These are phyloP conservation scores for Podotricha telesiphe DNA, from an alignment of 2,888 invertebrate genomes.

Conservation along the genomic window DNA sequence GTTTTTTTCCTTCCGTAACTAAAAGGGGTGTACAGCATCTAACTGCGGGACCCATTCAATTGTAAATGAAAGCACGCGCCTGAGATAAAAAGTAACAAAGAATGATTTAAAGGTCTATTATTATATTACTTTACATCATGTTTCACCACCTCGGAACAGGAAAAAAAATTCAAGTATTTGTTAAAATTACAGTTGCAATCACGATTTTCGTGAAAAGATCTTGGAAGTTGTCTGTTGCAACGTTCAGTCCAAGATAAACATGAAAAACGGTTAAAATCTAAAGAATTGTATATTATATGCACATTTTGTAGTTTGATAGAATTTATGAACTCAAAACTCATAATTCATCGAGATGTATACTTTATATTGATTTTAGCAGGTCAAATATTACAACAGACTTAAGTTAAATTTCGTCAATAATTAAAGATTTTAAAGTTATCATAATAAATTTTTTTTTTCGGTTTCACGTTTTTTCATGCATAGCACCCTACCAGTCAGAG, in stretches of 20 bases:
- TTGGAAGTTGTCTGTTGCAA: neutral
- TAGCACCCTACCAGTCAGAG: too few relatives aligned
- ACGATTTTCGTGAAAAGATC: slow-evolving; percentile 8
- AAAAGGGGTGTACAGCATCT: slow-evolving; percentile 34
- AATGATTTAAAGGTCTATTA: slow-evolving; percentile 20
- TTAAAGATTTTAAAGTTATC: too few relatives aligned
- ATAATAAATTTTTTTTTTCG: too few relatives aligned
- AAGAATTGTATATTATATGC: neutral
- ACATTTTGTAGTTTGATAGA: neutral
- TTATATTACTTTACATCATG: slow-evolving; percentile 22
- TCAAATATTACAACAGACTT: too few relatives aligned
- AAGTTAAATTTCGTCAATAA: too few relatives aligned
- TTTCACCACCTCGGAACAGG: slow-evolving; percentile 42
- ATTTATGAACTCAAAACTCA: too few relatives aligned
- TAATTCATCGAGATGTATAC: too few relatives aligned
- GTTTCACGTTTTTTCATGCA: too few relatives aligned
- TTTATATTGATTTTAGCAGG: too few relatives aligned
- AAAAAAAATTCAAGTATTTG: slow-evolving; percentile 7
- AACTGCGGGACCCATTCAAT: slow-evolving; percentile 37
- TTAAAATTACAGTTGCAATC: neutral
- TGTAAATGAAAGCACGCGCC: slow-evolving; percentile 50
- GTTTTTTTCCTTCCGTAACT: slow-evolving; percentile 27
- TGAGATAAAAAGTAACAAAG: slow-evolving; percentile 49
- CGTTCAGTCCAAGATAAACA: neutral
- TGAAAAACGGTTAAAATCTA: neutral